Percentiles rank a stretch among this genome's conserved stretches.
phyloP scores from a whole-genome alignment of 2,797 vertebrate species.

The Cottoperca gobio region DNA sequence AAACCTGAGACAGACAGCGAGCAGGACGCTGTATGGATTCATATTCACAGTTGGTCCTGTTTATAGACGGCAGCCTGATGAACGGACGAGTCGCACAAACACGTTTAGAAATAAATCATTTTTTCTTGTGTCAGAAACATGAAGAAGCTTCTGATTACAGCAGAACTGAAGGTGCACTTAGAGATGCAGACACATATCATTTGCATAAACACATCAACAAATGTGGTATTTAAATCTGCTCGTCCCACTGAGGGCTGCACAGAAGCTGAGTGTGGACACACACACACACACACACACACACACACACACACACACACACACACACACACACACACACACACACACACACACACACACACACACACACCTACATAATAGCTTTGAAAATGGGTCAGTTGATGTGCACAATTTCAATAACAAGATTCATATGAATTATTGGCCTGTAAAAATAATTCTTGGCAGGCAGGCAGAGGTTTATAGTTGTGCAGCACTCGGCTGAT shows the following conservation, averaged over 20 bases:
- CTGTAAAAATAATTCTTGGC: conserved; percentile 39
- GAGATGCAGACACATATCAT: neutral
- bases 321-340: no score
- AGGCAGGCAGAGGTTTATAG: neutral
- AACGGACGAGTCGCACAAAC: rapidly evolving
- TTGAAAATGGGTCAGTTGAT: conserved; percentile 19
- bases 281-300: no score
- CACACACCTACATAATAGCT: conserved; percentile 16
- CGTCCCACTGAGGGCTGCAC: neutral
- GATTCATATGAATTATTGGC: conserved; percentile 22
- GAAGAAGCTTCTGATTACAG: no score
- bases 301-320: no score
- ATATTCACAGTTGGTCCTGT: neutral
- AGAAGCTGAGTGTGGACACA: conserved; percentile 13
- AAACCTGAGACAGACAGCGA: no score
- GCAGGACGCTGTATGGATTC: no score
- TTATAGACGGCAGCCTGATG: neutral
- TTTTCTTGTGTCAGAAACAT: no score
- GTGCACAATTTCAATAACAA: conserved; percentile 24
- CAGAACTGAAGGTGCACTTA: no score
- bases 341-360: neutral
- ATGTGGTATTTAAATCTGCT: conserved; percentile 4
- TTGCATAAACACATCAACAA: conserved; percentile 1
- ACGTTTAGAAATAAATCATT: neutral
- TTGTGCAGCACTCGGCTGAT: conserved; percentile 14